Conservation (phyloP, 2,113 vertebrate genomes). For the Erythrolamprus reginae region DNA sequence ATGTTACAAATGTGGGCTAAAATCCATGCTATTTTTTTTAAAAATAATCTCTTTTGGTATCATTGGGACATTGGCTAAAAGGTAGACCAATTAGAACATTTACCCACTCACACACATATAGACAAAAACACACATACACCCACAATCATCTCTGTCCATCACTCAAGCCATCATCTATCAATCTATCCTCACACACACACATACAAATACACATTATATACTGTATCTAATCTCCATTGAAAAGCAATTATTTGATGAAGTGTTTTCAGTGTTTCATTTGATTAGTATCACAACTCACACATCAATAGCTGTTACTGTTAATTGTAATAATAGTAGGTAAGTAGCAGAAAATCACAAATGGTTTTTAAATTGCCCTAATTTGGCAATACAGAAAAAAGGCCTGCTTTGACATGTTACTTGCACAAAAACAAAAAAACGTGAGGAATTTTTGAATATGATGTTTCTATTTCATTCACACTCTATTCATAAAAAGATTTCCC, state of each 20-base stretch:
- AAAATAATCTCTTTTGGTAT: not conserved
- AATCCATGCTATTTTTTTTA: not conserved
- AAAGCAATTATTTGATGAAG: not conserved
- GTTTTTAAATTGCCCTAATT: not conserved
- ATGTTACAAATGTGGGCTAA: too few species aligned
- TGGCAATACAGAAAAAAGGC: not conserved
- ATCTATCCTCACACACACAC: not conserved
- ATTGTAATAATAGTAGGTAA: not conserved
- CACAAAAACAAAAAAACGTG: too few species aligned
- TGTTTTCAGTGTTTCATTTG: not conserved
- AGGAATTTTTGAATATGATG: not conserved
- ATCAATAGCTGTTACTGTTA: not conserved
- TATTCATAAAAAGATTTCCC: not conserved
- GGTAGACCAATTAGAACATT: not conserved
- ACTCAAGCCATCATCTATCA: not conserved
- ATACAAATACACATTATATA: not conserved
- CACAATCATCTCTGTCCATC: too few species aligned
- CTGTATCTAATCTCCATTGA: not conserved
- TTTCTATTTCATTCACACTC: not conserved
- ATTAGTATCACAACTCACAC: not conserved
- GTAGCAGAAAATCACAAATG: not conserved
- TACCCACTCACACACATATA: too few species aligned
- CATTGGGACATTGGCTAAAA: not conserved
- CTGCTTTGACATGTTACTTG: not conserved
- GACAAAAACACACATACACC: not conserved